Percentiles rank a stretch among this genome's conserved stretches.
phyloP scores from a whole-genome alignment of 2,797 vertebrate species.

The Trichosurus vulpecula region DNA sequence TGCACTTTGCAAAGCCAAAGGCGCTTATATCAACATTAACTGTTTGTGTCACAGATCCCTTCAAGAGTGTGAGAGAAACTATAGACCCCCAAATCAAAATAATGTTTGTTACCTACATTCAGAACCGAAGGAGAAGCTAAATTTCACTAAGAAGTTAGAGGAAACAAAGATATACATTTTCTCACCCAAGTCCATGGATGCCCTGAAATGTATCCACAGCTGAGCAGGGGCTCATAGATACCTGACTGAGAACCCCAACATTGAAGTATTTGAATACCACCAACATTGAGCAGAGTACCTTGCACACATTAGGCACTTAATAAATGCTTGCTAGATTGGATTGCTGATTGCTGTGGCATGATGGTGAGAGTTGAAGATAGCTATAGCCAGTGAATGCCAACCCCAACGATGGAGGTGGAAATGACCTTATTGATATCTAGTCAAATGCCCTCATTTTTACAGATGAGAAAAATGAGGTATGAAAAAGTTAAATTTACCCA shows the following conservation, averaged over 20 bases:
- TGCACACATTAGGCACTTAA: not conserved
- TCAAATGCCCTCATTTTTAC: not conserved
- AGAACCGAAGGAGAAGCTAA: not conserved
- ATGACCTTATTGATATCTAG: not conserved
- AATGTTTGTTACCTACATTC: not conserved
- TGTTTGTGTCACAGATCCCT: not conserved
- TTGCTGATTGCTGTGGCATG: not conserved
- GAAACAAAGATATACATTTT: not conserved
- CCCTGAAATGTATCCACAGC: not conserved
- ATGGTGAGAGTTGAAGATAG: not conserved
- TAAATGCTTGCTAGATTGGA: not conserved
- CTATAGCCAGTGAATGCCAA: not conserved
- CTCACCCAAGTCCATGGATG: not conserved
- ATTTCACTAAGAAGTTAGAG: not conserved
- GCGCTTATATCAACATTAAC: not conserved
- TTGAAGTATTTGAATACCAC: not conserved
- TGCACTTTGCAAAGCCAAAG: not conserved
- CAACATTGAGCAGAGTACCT: not conserved
- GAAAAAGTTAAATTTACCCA: slow-evolving; percentile 19
- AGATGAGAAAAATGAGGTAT: not conserved
- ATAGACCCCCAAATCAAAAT: not conserved
- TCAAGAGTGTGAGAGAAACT: not conserved
- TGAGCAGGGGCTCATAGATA: not conserved
- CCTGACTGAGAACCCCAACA: not conserved
- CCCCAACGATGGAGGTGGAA: not conserved